Conservation (phyloP, 2,797 vertebrate genomes). For the Macrochelys suwanniensis region DNA sequence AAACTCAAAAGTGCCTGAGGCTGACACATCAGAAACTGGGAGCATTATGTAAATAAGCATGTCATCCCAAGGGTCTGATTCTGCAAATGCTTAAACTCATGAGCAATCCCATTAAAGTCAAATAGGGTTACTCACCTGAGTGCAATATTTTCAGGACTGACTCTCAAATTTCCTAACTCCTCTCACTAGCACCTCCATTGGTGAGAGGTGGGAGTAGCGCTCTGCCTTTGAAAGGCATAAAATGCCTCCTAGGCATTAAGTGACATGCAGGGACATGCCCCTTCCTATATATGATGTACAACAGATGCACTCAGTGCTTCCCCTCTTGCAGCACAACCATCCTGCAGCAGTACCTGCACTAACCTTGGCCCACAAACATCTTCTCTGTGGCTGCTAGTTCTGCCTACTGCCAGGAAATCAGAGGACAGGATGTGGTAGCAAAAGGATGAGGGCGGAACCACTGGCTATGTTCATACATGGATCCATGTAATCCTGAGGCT, state of each 20-base stretch:
- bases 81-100: slow-evolving; percentile 24
- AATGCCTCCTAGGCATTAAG: neutral
- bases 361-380: neutral
- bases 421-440: neutral
- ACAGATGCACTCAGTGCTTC: neutral
- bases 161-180: neutral
- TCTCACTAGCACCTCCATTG: slow-evolving; percentile 59
- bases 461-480: neutral
- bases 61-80: slow-evolving; percentile 4
- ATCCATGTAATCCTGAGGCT: neutral
- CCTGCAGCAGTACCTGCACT: neutral
- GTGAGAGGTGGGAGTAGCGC: slow-evolving; percentile 12
- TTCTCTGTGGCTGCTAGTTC: neutral
- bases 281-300: neutral
- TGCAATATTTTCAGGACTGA: accelerated
- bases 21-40: neutral
- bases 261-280: neutral
- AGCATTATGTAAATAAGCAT: slow-evolving; percentile 51
- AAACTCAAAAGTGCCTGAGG: slow-evolving; percentile 21
- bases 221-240: neutral
- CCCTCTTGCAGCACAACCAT: neutral
- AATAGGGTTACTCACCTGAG: neutral
- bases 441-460: neutral
- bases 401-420: neutral
- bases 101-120: neutral